These are phyloP conservation scores for Aporophyla lueneburgensis DNA, from an alignment of 2,888 invertebrate species.

Conservation along the genomic window DNA sequence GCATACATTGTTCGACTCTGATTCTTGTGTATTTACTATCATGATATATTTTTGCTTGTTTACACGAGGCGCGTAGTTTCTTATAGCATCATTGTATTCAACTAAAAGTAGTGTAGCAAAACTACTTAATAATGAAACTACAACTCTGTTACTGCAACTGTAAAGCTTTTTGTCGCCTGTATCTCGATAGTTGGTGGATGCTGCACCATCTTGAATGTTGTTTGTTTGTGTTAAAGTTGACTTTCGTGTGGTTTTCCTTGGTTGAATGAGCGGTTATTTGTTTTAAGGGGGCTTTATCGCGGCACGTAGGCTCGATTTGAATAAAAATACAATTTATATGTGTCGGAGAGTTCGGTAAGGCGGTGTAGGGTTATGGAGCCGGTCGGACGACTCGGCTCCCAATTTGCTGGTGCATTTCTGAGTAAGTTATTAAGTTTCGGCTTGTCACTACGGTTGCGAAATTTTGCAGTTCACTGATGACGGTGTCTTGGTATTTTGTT, in stretches of 20 bases:
- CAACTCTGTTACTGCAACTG: conserved; percentile 85
- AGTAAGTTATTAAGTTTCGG: conserved; percentile 91
- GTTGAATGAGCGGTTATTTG: conserved; percentile 86
- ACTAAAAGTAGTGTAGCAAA: conserved; percentile 79
- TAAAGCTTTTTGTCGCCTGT: conserved; percentile 83
- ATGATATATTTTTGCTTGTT: conserved; percentile 79
- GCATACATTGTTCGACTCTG: conserved; percentile 72
- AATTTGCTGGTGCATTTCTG: conserved; percentile 90
- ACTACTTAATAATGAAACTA: conserved; percentile 80
- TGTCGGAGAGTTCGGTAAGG: conserved; percentile 87
- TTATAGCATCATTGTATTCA: conserved; percentile 75
- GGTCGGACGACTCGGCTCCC: conserved; percentile 86
- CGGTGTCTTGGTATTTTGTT: conserved; percentile 67
- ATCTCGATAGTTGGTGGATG: conserved; percentile 64
- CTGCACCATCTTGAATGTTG: conserved; percentile 73
- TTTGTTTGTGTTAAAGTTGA: conserved; percentile 71
- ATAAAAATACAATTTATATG: conserved; percentile 91
- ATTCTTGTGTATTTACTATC: conserved; percentile 74
- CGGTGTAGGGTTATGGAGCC: conserved; percentile 89
- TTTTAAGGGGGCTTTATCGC: conserved; percentile 88
- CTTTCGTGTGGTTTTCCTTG: conserved; percentile 71
- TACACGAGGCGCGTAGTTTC: conserved; percentile 72
- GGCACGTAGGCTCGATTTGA: conserved; percentile 89
- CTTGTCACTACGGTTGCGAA: conserved; percentile 90
- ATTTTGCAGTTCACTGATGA: conserved; percentile 85